phyloP scores from a whole-genome alignment of 2,797 vertebrate genomes.

The Poecilia wingei region DNA sequence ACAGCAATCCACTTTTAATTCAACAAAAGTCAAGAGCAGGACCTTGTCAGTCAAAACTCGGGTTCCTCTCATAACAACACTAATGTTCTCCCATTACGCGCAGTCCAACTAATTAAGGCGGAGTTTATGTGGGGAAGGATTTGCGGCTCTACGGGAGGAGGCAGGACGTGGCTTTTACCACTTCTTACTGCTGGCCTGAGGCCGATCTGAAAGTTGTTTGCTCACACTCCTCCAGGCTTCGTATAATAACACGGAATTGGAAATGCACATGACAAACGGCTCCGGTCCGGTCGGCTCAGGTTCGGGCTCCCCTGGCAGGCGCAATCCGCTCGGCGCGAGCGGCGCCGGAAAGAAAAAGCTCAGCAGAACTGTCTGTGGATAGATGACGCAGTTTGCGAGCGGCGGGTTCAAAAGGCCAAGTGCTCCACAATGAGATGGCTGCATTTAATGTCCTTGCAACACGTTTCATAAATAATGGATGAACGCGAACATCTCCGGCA shows the following conservation, averaged over 20 bases:
- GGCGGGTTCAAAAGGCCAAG: constrained; percentile 68
- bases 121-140: constrained; percentile 78
- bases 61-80: constrained; percentile 69
- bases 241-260: constrained; percentile 56
- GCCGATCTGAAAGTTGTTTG: constrained; percentile 57
- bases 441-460: constrained; percentile 73
- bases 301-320: constrained; percentile 51
- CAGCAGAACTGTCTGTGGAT: constrained; percentile 56
- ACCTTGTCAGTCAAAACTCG: constrained; percentile 96
- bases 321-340: constrained; percentile 42
- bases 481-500: constrained; percentile 68
- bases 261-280: constrained; percentile 44
- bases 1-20: constrained; percentile 97
- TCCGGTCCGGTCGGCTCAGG: constrained; percentile 40
- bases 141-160: constrained; percentile 52
- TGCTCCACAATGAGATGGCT: constrained; percentile 71
- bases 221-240: constrained; percentile 54
- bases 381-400: constrained; percentile 61
- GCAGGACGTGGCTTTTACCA: constrained; percentile 43
- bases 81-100: constrained; percentile 73
- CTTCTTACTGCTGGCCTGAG: constrained; percentile 47
- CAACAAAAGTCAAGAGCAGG: constrained; percentile 94
- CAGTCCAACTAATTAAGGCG: constrained; percentile 91
- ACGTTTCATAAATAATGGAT: constrained; percentile 81
- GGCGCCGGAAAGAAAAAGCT: constrained; percentile 57